Conservation (phyloP, 2,113 vertebrate species). For the Murina feae region DNA sequence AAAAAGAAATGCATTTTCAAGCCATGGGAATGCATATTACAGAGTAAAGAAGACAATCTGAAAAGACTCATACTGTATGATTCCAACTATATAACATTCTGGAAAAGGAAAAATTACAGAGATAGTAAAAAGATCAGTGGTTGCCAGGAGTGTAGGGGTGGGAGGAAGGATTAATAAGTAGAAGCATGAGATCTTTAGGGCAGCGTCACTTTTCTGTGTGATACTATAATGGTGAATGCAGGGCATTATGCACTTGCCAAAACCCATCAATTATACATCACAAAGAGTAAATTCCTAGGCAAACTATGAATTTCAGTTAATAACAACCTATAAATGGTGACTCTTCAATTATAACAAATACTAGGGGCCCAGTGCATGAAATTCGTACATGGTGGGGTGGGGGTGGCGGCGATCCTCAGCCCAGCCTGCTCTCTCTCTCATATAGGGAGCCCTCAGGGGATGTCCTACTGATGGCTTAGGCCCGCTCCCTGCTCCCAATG, state of each 20-base stretch:
- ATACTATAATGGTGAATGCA: neutral
- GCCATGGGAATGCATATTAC: neutral
- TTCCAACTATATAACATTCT: neutral
- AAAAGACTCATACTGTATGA: neutral
- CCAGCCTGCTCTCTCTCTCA: too few relatives aligned
- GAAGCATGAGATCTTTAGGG: neutral
- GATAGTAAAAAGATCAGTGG: neutral
- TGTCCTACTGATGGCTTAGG: too few relatives aligned
- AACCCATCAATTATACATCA: neutral
- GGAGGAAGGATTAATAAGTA: neutral
- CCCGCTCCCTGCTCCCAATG: too few relatives aligned
- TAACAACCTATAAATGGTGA: neutral
- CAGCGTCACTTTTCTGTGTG: neutral
- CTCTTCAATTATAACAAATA: neutral
- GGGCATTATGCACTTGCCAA: neutral
- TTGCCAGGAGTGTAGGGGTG: neutral
- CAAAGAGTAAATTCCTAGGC: neutral
- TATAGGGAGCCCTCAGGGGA: too few relatives aligned
- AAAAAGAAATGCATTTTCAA: neutral
- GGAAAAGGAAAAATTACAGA: neutral
- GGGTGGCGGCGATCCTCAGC: too few relatives aligned
- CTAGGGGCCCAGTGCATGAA: too few relatives aligned
- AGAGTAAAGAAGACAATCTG: neutral
- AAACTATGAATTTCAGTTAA: neutral
- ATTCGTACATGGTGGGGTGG: too few relatives aligned